phyloP scores from a whole-genome alignment of 2,888 invertebrate genomes.

The Laothoe populi region DNA sequence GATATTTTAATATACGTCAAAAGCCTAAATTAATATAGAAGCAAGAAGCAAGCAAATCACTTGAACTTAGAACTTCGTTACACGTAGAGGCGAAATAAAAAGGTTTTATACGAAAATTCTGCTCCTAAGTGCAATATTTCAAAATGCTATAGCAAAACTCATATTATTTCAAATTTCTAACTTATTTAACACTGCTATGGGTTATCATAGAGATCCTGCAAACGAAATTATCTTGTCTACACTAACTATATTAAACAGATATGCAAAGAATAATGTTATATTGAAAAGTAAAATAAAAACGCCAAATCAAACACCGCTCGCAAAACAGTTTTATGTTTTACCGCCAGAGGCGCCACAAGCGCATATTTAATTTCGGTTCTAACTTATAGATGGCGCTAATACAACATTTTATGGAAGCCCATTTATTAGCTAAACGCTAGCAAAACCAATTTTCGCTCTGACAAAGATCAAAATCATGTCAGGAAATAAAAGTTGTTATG shows the following conservation, averaged over 20 bases:
- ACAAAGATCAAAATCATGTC: not conserved
- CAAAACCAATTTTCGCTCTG: constrained; percentile 2
- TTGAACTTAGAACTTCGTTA: too few relatives aligned
- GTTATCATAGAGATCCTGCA: not conserved
- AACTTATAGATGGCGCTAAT: constrained; percentile 62
- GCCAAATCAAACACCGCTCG: constrained; percentile 36
- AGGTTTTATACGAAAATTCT: too few relatives aligned
- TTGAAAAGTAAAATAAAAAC: constrained; percentile 1
- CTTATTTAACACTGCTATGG: not conserved
- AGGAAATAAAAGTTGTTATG: too few relatives aligned
- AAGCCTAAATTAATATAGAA: too few relatives aligned
- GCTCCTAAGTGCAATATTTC: too few relatives aligned
- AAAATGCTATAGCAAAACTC: not conserved
- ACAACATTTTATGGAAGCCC: constrained; percentile 54
- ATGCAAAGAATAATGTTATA: constrained; percentile 7
- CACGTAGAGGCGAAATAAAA: too few relatives aligned
- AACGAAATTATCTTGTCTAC: constrained; percentile 6
- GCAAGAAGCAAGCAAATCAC: too few relatives aligned
- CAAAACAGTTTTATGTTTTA: constrained; percentile 34
- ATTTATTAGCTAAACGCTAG: not conserved
- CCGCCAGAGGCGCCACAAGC: constrained; percentile 38
- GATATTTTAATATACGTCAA: too few relatives aligned
- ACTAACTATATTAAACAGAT: constrained; percentile 2
- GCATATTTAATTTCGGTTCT: constrained; percentile 52
- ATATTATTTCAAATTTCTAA: not conserved